A percentile compares a stretch with the other conserved stretches of the same genome.
Conservation (phyloP, 2,888 invertebrate genomes). For the Conchocele bisecta region DNA sequence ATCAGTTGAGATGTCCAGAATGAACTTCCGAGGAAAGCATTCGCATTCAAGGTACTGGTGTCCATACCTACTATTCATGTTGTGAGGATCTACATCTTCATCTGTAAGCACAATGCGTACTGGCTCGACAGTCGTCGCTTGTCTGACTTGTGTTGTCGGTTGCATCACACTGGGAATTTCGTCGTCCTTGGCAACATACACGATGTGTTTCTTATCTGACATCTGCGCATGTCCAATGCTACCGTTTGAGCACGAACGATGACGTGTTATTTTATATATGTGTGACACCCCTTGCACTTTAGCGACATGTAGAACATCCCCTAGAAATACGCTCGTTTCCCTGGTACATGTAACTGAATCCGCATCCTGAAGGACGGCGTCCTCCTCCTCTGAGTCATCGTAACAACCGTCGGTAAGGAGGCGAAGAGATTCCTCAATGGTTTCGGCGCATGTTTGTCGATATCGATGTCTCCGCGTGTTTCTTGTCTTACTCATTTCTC, state of each 20-base stretch:
- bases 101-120: conserved; percentile 53
- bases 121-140: conserved; percentile 21
- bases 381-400: conserved; percentile 55
- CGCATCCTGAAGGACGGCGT: background rate
- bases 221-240: background rate
- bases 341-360: conserved; percentile 4
- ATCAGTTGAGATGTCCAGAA: conserved; percentile 61
- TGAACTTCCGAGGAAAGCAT: conserved; percentile 65
- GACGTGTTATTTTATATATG: background rate
- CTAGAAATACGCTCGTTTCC: background rate
- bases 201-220: background rate
- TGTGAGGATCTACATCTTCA: conserved; percentile 27
- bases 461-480: too few species aligned
- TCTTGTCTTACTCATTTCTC: too few species aligned
- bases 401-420: conserved; percentile 1
- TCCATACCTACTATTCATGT: conserved; percentile 41
- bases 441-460: too few species aligned
- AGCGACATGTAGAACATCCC: background rate
- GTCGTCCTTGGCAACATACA: background rate
- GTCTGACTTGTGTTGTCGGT: background rate
- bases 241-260: background rate
- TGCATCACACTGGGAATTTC: conserved; percentile 4
- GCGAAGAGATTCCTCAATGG: too few species aligned
- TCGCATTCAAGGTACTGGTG: conserved; percentile 48
- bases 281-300: background rate